Base-by-base conservation (phyloP, 2,797 vertebrate species). In the Mus minutoides region DNA sequence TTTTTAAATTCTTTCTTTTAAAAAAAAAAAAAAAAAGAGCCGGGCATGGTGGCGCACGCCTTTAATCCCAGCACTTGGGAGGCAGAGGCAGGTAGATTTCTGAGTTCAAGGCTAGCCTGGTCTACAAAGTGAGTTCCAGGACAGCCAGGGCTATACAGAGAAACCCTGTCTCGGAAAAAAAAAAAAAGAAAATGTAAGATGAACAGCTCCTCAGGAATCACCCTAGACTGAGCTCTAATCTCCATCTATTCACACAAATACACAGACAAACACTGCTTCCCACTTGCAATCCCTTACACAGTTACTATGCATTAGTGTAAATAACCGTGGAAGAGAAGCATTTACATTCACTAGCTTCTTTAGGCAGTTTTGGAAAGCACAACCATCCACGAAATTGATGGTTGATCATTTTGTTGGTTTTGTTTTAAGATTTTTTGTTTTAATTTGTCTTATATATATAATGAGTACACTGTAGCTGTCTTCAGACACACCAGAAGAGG, bases 191-290 rank as follows among this genome's bases (percentile, higher is more conserved):
- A 77, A 46, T 11, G 11, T 64, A 46, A 64, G 37, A 31, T 83
- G 58, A 3, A 12, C 40, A 21, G 24, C 37, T 62, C 26, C 80
- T 46, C 1, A 62, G 82, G 60, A 64, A 46, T 64, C 14, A 46
- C 40, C 37, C 26, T 58, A 84, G 29, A 22, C 34, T 46, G 16
- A 19, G 9, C 16, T 29, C 82, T 64, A 21, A 16, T 84, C 60
- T 84, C 29, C 40, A 46, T 62, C 31, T 60, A 43, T 62, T 34
- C 37, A 54, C 29, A 54, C 4, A n/a, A 2, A 62, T 43, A 83
- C 37, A 62, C 26, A 77, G 21, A 95, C 75, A 94, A 92, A 82
- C 29, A 86, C 11, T 91, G 80, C 43, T 79, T 94, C 49, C 73
- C 11, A 76, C n/a, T 60, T 46, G 49, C 6, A 83, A 2, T 40